Evolutionary conservation across 2,797 vertebrate species (phyloP).

Genomic region (Rhinichthys osculus): DNA sequence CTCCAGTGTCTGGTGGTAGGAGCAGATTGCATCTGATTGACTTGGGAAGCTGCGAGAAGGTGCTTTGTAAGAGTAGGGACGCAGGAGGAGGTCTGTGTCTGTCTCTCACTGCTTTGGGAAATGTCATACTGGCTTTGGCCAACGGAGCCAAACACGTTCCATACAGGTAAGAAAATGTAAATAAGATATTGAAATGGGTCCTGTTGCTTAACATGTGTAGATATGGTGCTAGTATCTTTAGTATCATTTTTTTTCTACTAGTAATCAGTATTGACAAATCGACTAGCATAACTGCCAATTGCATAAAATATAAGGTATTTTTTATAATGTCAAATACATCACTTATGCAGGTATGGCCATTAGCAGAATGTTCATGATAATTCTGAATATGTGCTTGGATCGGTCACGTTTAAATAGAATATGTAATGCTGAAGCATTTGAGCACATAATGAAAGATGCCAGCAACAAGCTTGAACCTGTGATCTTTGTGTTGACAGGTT

Average conservation of each 20-base stretch:
- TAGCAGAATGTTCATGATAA: background rate
- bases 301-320: background rate
- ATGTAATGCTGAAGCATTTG: slow-evolving; percentile 26
- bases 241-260: background rate
- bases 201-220: background rate
- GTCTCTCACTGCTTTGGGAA: slow-evolving; percentile 94
- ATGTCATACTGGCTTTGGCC: slow-evolving; percentile 94
- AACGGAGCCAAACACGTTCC: slow-evolving; percentile 98
- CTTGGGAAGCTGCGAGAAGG: slow-evolving; percentile 94
- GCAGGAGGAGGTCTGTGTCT: slow-evolving; percentile 88
- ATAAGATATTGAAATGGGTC: background rate
- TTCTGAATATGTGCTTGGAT: background rate
- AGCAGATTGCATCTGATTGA: slow-evolving; percentile 98
- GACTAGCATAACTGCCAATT: background rate
- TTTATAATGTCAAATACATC: background rate
- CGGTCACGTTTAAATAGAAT: slow-evolving; percentile 23
- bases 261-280: background rate
- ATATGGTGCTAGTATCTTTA: background rate
- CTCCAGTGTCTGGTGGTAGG: slow-evolving; percentile 94
- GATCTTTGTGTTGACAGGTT: slow-evolving; percentile 55
- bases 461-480: slow-evolving; percentile 49
- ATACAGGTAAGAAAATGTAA: slow-evolving; percentile 84
- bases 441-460: slow-evolving; percentile 38
- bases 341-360: background rate
- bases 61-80: slow-evolving; percentile 89